Conservation (phyloP, 2,113 vertebrate species). For the Cettia cetti region DNA sequence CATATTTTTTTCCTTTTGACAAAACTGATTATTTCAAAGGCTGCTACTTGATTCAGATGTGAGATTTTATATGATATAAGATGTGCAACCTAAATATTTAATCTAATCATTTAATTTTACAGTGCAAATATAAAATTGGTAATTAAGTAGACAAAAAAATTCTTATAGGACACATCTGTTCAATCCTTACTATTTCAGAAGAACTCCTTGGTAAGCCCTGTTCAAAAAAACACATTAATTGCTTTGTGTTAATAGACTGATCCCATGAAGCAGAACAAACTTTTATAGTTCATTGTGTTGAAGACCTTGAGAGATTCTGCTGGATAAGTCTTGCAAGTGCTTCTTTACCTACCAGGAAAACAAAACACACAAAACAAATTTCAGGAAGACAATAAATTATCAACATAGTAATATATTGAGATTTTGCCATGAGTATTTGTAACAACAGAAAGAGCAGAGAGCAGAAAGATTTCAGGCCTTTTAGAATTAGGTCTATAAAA, state of each 20-base stretch:
- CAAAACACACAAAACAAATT: neutral
- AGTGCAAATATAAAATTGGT: slow-evolving; percentile 4
- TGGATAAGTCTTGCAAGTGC: slow-evolving; percentile 90
- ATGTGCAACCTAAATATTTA: neutral
- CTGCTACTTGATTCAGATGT: neutral
- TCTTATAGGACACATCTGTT: neutral
- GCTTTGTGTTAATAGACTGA: neutral
- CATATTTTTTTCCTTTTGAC: neutral
- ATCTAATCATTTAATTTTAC: neutral
- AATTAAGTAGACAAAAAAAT: neutral
- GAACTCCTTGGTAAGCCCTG: neutral
- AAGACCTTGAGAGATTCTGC: slow-evolving; percentile 87
- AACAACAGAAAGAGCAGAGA: neutral
- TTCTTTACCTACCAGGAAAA: slow-evolving; percentile 86
- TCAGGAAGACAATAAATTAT: neutral
- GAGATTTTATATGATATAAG: neutral
- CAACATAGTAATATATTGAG: neutral
- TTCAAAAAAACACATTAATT: neutral
- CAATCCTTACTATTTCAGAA: neutral
- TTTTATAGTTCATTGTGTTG: slow-evolving; percentile 90
- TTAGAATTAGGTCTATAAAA: neutral
- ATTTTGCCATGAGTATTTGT: neutral
- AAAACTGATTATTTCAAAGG: neutral
- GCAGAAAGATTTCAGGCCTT: neutral
- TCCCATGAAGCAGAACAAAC: neutral